Conservation (phyloP, 2,888 invertebrate species). For the Microplitis deprimator region DNA sequence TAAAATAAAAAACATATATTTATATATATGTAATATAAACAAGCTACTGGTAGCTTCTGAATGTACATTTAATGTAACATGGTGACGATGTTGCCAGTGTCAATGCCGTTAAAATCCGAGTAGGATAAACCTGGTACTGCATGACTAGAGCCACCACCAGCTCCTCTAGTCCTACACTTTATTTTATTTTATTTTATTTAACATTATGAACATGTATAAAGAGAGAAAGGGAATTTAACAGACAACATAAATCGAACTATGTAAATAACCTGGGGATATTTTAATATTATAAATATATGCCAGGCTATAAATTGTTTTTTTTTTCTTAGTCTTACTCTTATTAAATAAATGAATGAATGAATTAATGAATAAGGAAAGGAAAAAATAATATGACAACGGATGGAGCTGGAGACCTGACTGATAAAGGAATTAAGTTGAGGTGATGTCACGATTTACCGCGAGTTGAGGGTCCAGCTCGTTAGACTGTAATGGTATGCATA, state of each 20-base stretch:
- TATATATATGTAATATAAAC: background rate
- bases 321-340: too few relatives aligned
- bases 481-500: conserved; percentile 50
- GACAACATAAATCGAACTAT: conserved; percentile 34
- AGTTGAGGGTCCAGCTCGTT: conserved; percentile 43
- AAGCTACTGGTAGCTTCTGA: background rate
- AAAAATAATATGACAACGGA: background rate
- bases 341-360: too few relatives aligned
- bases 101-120: conserved; percentile 29
- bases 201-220: conserved; percentile 1
- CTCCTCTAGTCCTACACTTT: background rate
- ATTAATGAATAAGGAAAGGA: too few relatives aligned
- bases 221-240: conserved; percentile 34
- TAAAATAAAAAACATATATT: background rate
- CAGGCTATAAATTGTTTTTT: background rate
- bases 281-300: conserved; percentile 1
- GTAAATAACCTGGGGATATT: conserved; percentile 22
- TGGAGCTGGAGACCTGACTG: conserved; percentile 17
- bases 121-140: conserved; percentile 28
- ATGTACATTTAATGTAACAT: background rate
- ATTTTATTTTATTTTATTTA: conserved; percentile 9
- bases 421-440: conserved; percentile 44
- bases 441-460: conserved; percentile 44
- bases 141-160: background rate
- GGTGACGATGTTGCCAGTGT: conserved; percentile 35